phyloP scores from a whole-genome alignment of 2,888 invertebrate genomes.

The Erebia palarica region DNA sequence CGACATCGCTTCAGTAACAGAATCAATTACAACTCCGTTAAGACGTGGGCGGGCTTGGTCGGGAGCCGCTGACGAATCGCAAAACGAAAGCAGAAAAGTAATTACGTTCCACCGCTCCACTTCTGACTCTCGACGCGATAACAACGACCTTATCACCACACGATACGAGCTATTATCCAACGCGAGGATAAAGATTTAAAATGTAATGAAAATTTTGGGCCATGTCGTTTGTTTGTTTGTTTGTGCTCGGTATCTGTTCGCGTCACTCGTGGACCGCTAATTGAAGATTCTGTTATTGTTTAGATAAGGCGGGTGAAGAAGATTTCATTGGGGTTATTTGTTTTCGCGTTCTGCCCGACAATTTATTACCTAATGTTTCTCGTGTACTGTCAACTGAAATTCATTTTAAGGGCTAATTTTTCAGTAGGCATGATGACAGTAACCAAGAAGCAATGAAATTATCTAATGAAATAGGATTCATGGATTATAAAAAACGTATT shows the following conservation, averaged over 20 bases:
- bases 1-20: neutral
- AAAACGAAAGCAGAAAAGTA: constrained; percentile 2
- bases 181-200: neutral
- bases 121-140: no score
- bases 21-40: neutral
- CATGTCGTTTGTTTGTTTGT: constrained; percentile 17
- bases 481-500: no score
- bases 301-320: neutral
- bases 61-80: neutral
- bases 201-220: constrained; percentile 17
- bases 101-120: neutral
- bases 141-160: neutral
- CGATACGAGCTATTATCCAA: neutral
- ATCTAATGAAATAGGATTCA: no score
- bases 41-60: neutral
- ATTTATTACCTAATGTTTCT: neutral
- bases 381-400: no score
- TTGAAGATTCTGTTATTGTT: constrained; percentile 10
- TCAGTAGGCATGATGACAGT: no score
- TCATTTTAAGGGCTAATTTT: no score
- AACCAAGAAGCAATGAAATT: no score
- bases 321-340: neutral
- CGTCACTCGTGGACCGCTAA: constrained; percentile 4
- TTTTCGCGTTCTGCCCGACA: neutral
- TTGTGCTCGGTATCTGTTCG: neutral